phyloP scores from a whole-genome alignment of 2,888 invertebrate genomes.

The Pemphredon lugubris region DNA sequence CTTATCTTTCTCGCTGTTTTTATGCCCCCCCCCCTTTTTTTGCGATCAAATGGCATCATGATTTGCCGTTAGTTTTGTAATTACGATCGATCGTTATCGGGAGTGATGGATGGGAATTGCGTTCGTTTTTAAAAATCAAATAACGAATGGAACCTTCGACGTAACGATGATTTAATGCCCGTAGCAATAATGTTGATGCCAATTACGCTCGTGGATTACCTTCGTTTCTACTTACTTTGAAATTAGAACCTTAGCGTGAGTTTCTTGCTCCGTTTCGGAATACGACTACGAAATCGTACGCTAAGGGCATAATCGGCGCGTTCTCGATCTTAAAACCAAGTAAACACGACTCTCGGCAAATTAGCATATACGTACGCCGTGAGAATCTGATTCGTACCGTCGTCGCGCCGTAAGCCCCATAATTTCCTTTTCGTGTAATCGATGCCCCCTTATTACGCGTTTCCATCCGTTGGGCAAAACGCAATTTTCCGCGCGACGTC shows the following conservation, averaged over 20 bases:
- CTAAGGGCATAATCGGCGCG: too few relatives aligned
- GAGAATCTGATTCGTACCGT: not conserved
- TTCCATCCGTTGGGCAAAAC: too few relatives aligned
- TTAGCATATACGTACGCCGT: not conserved
- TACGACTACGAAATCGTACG: too few relatives aligned
- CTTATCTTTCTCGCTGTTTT: not conserved
- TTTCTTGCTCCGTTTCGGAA: too few relatives aligned
- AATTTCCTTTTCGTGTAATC: not conserved
- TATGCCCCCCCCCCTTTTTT: too few relatives aligned
- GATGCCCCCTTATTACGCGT: too few relatives aligned
- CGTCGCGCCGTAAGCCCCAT: not conserved
- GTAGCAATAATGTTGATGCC: not conserved
- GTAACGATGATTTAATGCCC: not conserved
- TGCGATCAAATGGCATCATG: not conserved
- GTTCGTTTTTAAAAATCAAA: not conserved
- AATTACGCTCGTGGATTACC: too few relatives aligned
- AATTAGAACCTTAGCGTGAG: too few relatives aligned
- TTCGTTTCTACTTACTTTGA: too few relatives aligned
- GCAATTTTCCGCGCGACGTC: too few relatives aligned
- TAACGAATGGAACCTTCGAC: not conserved
- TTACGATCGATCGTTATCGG: not conserved
- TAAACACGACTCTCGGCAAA: too few relatives aligned
- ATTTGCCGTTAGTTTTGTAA: not conserved
- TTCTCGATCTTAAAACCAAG: too few relatives aligned
- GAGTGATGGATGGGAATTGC: slow-evolving; percentile 1